Base-by-base conservation (phyloP, 2,797 vertebrate genomes). In the Echeneis naucrates region DNA sequence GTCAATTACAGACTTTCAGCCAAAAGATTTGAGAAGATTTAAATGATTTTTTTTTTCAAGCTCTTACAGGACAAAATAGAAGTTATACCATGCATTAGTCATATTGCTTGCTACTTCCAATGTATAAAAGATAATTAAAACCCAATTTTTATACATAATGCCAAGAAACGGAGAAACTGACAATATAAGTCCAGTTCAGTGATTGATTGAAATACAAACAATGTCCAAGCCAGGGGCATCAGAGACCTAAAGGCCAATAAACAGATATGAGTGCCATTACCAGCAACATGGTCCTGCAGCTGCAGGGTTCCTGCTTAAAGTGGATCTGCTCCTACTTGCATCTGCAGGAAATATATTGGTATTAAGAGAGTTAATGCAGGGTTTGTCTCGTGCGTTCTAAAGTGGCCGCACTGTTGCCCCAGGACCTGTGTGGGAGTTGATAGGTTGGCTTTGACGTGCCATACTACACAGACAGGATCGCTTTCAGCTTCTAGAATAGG, bases 401-500 rank as follows among this genome's bases (percentile, higher is more conserved):
- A 87, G 78, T 85, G 87, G 83, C 78, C 70, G 66, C 82, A 68
- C 68, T 80, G 8, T 87, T 63, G 86, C 88, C 88, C 78, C 83
- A 27, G 86, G 91, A 88, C 74, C 66, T 87, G 78, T 75, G 78
- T 83, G 79, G 83, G 89, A 81, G 85, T 84, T 56, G 52, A 74
- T 79, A 78, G 70, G 58, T 66, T 79, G 75, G 57, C 64, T 84
- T 58, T 87, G 83, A 80, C 81, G 77, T 83, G 82, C 65, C 4
- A 84, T 83, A 71, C 68, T 74, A 66, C 86, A 80, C 78, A 76
- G 56, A 51, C 55, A 21, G 82, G 75, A 68, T 66, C 54, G 65
- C 80, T 70, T 69, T 70, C 58, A 56, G 78, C 42, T 78, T 84
- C 77, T 67, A 53, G 84, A 75, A 55, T 26, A 80, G 90, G 83